Conservation (phyloP, 2,888 invertebrate species). For the Lottia gigantea region DNA sequence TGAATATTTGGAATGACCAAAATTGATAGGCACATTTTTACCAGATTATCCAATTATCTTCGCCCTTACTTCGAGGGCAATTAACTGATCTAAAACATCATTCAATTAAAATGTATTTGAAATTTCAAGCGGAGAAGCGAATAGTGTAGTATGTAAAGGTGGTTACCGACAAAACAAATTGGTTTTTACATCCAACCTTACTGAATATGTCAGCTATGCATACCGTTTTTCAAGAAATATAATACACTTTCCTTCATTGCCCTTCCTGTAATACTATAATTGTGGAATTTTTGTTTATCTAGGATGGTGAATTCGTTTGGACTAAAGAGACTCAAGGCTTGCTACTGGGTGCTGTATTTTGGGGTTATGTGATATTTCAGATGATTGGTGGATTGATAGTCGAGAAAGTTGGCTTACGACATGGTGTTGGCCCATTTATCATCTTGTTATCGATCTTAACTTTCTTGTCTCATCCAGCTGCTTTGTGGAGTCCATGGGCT, state of each 20-base stretch:
- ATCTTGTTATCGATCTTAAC: conserved; percentile 40
- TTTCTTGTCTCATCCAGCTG: conserved; percentile 45
- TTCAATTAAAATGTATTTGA: no score
- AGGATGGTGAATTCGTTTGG: conserved; percentile 71
- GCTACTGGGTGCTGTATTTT: conserved; percentile 73
- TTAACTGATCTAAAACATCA: no score
- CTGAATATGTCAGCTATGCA: no score
- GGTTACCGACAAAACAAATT: no score
- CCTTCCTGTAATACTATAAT: background rate
- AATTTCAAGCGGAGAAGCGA: no score
- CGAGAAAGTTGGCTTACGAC: conserved; percentile 49
- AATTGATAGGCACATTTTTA: no score
- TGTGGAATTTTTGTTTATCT: background rate
- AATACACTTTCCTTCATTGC: background rate
- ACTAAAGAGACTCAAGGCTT: conserved; percentile 71
- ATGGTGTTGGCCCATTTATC: conserved; percentile 53
- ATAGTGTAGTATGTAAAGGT: no score
- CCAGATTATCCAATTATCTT: no score
- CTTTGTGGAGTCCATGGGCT: conserved; percentile 34
- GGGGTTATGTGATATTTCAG: conserved; percentile 68
- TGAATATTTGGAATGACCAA: no score
- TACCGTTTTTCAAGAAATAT: no score
- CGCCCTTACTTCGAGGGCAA: no score
- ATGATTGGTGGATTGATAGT: conserved; percentile 56
- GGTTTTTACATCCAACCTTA: no score